Base-by-base conservation (phyloP, 1,140 invertebrate species). In the Heterodera carotae region DNA sequence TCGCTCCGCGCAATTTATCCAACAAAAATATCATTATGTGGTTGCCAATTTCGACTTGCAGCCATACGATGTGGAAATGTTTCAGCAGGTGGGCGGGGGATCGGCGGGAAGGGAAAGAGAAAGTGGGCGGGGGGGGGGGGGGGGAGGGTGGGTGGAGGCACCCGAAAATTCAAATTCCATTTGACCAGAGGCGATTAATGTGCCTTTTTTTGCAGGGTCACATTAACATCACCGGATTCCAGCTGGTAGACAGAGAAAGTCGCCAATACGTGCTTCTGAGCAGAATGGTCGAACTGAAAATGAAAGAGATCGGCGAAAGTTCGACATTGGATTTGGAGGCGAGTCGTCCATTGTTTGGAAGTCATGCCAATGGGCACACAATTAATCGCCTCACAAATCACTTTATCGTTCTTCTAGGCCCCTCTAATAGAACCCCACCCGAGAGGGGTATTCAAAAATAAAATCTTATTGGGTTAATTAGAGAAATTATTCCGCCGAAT, bases 181-280 rank as follows among this genome's bases (percentile, higher is more conserved):
- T 62, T 8, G 7, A 62, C 60, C 60, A 22, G 60, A 62, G 22
- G 6, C n/a, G n/a, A n/a, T n/a, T 5, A 62, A 62, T 62, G n/a
- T 62, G n/a, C 60, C 60, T 43, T 81, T 59, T n/a, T n/a, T n/a
- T n/a, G n/a, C 88, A 89, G 70, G 88, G 89, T 33, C 88, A 88
- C 39, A 89, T 89, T 22, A 89, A 89, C 75, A 88, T 89, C 15
- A 89, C 88, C 10, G 89, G 89, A 0, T 89, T 89, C 75, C 88
- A 89, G 76, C 76, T 83, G 69, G 77, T 83, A n/a, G 69, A 81
- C 31, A 29, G 82, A 33, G 81, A 83, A 77, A 69, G 36, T 39
- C 72, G 69, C 33, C 69, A 84, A 39, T 80, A 73, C 80, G 59
- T 66, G 29, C 60, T 73, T 18, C 36, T 82, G 27, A 82, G 79